Conservation (phyloP, 2,797 vertebrate species). For the Pogoniulus pusillus region DNA sequence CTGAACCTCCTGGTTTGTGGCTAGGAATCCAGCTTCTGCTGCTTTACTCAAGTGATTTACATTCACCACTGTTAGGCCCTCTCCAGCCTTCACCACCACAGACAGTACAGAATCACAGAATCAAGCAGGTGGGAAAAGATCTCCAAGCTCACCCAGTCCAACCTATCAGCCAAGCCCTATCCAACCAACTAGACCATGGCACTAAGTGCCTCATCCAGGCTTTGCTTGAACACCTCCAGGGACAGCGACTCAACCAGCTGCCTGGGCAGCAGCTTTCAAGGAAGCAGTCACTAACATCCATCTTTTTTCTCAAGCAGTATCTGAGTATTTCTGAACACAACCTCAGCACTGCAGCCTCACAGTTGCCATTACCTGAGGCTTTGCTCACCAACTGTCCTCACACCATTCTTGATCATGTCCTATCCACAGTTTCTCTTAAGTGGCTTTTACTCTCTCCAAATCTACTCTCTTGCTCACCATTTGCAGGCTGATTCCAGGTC, state of each 20-base stretch:
- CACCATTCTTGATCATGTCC: no score
- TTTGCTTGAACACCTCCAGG: no score
- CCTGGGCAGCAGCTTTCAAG: not conserved
- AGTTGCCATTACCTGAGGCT: not conserved
- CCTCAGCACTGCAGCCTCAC: not conserved
- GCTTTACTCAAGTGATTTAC: accelerated
- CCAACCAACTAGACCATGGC: no score
- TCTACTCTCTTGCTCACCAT: not conserved
- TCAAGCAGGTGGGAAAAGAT: no score
- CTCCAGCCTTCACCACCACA: not conserved
- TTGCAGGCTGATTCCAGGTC: not conserved
- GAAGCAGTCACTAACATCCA: not conserved
- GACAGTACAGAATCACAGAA: no score
- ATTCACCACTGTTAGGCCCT: not conserved
- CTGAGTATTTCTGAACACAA: not conserved
- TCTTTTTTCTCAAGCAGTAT: not conserved
- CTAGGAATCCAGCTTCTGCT: not conserved
- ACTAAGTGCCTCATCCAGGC: no score
- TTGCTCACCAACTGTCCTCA: not conserved
- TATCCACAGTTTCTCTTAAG: accelerated
- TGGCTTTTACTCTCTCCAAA: not conserved
- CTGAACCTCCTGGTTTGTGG: not conserved
- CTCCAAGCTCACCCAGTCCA: no score
- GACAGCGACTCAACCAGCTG: no score
- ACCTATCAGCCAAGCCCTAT: no score